These are phyloP conservation scores for mouse (Mus musculus) DNA, from an alignment of 2,113 vertebrate genomes.

Conservation along the genomic window DNA sequence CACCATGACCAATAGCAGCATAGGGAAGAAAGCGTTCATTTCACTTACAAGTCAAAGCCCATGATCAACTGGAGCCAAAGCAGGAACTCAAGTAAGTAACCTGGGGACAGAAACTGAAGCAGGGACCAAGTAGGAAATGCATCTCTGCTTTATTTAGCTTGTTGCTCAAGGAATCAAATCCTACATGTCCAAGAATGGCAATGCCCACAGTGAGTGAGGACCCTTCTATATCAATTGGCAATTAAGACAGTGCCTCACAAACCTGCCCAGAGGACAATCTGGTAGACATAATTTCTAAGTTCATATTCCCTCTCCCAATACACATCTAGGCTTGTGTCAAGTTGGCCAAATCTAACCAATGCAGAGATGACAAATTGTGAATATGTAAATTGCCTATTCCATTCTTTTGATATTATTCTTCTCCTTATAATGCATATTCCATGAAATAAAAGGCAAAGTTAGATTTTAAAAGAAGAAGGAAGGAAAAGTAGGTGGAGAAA, in stretches of 20 bases:
- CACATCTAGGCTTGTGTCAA: not conserved
- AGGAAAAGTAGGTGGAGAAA: not conserved
- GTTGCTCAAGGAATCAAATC: not conserved
- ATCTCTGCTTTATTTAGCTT: not conserved
- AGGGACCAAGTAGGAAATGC: not conserved
- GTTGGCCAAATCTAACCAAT: not conserved
- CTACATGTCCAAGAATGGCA: not conserved
- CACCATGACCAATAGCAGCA: not conserved
- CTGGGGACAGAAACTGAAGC: not conserved
- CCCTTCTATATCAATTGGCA: not conserved
- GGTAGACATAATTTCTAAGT: not conserved
- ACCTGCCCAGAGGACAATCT: not conserved
- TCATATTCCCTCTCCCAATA: not conserved
- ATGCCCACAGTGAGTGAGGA: not conserved
- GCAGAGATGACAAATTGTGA: not conserved
- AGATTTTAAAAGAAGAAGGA: not conserved
- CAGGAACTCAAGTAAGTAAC: not conserved
- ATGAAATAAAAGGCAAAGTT: not conserved
- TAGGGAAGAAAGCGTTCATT: not conserved
- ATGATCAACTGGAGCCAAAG: not conserved
- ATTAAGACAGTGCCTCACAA: not conserved
- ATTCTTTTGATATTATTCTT: conserved; percentile 10
- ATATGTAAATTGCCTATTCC: not conserved
- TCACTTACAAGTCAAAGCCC: not conserved
- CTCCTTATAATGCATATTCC: not conserved